Base-by-base conservation (phyloP, 37 sponge, comb jelly and placozoan genomes). In the Axinella damicornis region DNA sequence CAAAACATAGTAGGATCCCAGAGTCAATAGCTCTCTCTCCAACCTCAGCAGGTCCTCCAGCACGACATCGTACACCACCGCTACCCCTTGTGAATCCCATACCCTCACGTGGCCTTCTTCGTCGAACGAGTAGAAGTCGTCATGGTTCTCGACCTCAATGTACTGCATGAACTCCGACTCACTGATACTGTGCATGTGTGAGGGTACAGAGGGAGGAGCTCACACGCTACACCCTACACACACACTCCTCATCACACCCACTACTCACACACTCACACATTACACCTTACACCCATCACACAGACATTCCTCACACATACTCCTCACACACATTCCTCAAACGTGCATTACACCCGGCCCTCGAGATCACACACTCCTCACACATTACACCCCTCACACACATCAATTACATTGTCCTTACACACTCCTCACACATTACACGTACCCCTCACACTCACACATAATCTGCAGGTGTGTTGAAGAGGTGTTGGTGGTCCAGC, bases 131-230 rank as follows among this genome's bases (percentile, higher is more conserved):
- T 92, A 92, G 84, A 64, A 92, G 60, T 95, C 96, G 70, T 92
- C 95, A 67, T 85, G 95, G 66, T 94, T 91, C 53, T 87, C 88
- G 12, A 91, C 77, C 28, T 88, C 79, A 73, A 83, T 81, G 83
- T 63, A 85, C 27, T 20, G 53, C 83, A 93, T 87, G 73, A 92
- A 92, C 4, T 83, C 92, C 24, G 69, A 52, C 66, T 83, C 56
- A 56, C 74, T 66, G 2, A 92, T 53, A 2, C 92, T 92, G 71
- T n/a, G n/a, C n/a, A n/a, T n/a, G n/a, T n/a, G n/a, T n/a, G n/a
- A n/a, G n/a, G n/a, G n/a, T n/a, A 15, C 64, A n/a, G 33, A 37
- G 60, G 27, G 77, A 28, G 40, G 57, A 53, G 39, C 33, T 21
- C 21, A 15, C 24, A 35, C 21, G 65, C 21, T n/a, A 11, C 65